Evolutionary conservation across 2,888 invertebrate species (phyloP).

Genomic region (Emmelina monodactyla): DNA sequence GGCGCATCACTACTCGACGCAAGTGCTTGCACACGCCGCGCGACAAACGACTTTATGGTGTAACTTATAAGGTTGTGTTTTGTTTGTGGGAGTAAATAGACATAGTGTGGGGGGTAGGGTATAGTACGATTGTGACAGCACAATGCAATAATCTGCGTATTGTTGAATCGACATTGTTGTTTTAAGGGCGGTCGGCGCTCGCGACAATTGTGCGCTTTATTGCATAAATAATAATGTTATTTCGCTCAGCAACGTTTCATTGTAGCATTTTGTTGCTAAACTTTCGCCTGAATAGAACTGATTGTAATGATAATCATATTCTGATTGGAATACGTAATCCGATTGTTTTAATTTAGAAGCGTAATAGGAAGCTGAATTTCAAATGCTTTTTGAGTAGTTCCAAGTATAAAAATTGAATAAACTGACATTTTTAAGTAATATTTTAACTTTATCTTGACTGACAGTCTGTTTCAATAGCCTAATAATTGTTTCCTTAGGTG

Average conservation of each 20-base stretch:
- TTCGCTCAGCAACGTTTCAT: constrained; percentile 48
- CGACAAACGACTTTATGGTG: constrained; percentile 24
- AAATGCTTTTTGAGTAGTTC: too few species aligned
- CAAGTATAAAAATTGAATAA: too few species aligned
- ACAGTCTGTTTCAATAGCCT: too few species aligned
- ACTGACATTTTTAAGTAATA: too few species aligned
- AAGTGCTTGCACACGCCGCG: constrained; percentile 20
- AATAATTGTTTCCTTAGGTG: too few species aligned
- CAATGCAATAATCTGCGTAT: constrained; percentile 67
- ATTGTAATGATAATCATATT: constrained; percentile 18
- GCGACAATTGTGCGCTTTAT: constrained; percentile 63
- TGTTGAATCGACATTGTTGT: constrained; percentile 65
- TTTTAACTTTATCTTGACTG: too few species aligned
- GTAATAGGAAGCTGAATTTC: too few species aligned
- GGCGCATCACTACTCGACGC: constrained; percentile 28
- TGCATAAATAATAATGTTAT: constrained; percentile 66
- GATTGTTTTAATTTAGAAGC: too few species aligned
- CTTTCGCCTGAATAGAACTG: constrained; percentile 20
- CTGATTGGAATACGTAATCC: too few species aligned
- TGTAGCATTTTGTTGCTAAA: constrained; percentile 42
- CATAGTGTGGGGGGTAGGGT: constrained; percentile 23
- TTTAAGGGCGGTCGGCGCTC: constrained; percentile 59
- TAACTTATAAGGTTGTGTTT: not conserved
- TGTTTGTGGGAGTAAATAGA: too few species aligned
- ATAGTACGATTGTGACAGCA: constrained; percentile 55